Conservation (phyloP, 2,797 vertebrate species). For the Pelobates cultripes region DNA sequence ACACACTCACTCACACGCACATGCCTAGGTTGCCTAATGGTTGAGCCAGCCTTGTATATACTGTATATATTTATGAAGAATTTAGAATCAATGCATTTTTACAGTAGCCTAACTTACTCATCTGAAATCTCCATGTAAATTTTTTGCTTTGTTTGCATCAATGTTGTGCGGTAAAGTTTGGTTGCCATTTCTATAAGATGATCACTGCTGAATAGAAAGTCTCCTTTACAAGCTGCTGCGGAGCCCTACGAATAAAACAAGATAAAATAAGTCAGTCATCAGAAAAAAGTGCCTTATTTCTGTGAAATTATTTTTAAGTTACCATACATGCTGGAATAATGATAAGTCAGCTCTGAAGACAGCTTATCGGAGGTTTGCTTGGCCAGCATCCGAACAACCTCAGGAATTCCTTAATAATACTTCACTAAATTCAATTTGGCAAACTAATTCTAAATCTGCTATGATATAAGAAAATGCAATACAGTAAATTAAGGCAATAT, state of each 20-base stretch:
- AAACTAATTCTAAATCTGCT: too few species aligned
- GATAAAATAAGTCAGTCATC: not conserved
- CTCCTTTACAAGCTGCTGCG: slow-evolving; percentile 89
- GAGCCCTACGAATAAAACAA: slow-evolving; percentile 77
- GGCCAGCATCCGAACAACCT: not conserved
- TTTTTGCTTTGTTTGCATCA: slow-evolving; percentile 82
- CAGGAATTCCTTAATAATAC: slow-evolving; percentile 5
- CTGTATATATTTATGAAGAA: too few species aligned
- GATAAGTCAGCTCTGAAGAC: not conserved
- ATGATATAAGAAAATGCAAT: too few species aligned
- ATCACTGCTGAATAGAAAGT: slow-evolving; percentile 94
- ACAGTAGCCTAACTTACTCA: slow-evolving; percentile 78
- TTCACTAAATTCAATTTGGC: too few species aligned
- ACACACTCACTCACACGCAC: too few species aligned
- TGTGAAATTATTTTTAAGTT: not conserved
- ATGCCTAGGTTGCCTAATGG: too few species aligned
- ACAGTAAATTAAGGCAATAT: too few species aligned
- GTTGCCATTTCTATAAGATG: slow-evolving; percentile 97
- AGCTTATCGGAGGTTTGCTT: not conserved
- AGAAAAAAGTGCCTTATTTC: not conserved
- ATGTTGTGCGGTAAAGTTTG: slow-evolving; percentile 87
- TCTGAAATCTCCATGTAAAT: slow-evolving; percentile 93
- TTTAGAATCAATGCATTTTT: too few species aligned
- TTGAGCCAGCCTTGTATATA: too few species aligned
- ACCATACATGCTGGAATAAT: not conserved